A percentile compares a stretch with the other conserved stretches of the same genome.
These are phyloP conservation scores for Galaxea fascicularis DNA, from an alignment of 92 coral and sea anemone species.

Conservation along the genomic window DNA sequence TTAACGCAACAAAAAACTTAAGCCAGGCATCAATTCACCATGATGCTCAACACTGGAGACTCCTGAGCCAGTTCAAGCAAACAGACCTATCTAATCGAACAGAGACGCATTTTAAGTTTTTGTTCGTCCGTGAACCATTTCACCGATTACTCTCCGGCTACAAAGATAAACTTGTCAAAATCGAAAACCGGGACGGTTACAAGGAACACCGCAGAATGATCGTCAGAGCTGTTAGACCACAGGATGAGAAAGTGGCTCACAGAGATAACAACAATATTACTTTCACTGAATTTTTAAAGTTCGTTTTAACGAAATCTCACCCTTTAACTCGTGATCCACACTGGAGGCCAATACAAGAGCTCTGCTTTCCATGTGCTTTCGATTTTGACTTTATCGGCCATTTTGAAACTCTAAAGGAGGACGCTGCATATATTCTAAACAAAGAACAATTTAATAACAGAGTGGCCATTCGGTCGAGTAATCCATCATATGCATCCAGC, in stretches of 20 bases:
- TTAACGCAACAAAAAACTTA: too few relatives aligned
- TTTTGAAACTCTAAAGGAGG: conserved; percentile 57
- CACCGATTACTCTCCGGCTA: too few relatives aligned
- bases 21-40: conserved; percentile 12
- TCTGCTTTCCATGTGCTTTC: too few relatives aligned
- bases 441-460: conserved; percentile 49
- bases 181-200: too few relatives aligned
- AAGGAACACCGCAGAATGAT: too few relatives aligned
- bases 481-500: conserved; percentile 29
- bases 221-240: too few relatives aligned
- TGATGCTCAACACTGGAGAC: conserved; percentile 34
- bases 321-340: conserved; percentile 39
- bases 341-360: conserved; percentile 47
- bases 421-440: conserved; percentile 46
- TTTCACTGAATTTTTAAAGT: conserved; percentile 56
- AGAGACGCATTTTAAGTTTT: conserved; percentile 46
- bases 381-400: conserved; percentile 59
- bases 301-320: conserved; percentile 25
- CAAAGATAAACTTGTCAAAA: too few relatives aligned
- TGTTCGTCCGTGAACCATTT: too few relatives aligned
- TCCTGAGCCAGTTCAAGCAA: conserved; percentile 32
- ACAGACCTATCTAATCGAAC: conserved; percentile 35
- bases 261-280: conserved; percentile 36
- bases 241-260: neutral
- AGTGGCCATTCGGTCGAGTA: conserved; percentile 46